Percentiles rank a stretch among this genome's conserved stretches.
phyloP scores from a whole-genome alignment of 92 coral and sea anemone species.

The Actinostola sp. region DNA sequence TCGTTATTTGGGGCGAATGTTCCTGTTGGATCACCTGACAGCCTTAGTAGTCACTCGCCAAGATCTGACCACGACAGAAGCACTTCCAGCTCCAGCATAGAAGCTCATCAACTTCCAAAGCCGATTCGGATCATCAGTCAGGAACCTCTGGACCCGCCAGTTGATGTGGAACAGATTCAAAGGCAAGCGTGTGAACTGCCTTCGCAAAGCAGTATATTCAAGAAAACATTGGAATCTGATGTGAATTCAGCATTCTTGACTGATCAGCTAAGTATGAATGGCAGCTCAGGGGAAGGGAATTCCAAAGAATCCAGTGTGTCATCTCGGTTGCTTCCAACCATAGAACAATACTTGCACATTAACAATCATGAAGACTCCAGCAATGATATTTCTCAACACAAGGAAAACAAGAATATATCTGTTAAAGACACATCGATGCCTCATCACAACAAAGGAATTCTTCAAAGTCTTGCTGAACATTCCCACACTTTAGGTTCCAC shows the following conservation, averaged over 20 bases:
- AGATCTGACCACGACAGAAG: not conserved
- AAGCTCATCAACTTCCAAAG: not conserved
- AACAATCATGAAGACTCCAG: not conserved
- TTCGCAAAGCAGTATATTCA: not conserved
- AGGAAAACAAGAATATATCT: not conserved
- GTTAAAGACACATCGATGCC: too few relatives aligned
- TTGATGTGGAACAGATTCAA: not conserved
- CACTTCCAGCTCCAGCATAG: not conserved
- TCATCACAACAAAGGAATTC: too few relatives aligned
- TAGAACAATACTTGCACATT: constrained; percentile 13
- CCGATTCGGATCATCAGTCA: not conserved
- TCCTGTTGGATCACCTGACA: constrained; percentile 3
- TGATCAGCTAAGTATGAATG: not conserved
- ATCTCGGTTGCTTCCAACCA: constrained; percentile 13
- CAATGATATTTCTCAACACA: not conserved
- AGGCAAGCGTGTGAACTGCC: not conserved
- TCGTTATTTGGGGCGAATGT: not conserved
- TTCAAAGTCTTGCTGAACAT: too few relatives aligned
- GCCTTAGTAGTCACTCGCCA: not conserved
- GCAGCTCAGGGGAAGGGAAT: not conserved
- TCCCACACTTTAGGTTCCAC: too few relatives aligned
- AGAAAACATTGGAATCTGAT: not conserved
- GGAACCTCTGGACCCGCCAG: not conserved
- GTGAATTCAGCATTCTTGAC: not conserved
- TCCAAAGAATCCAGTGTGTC: constrained; percentile 3